These are phyloP conservation scores for Drosophila punjabiensis DNA, from an alignment of 1,140 invertebrate species.

Conservation along the genomic window DNA sequence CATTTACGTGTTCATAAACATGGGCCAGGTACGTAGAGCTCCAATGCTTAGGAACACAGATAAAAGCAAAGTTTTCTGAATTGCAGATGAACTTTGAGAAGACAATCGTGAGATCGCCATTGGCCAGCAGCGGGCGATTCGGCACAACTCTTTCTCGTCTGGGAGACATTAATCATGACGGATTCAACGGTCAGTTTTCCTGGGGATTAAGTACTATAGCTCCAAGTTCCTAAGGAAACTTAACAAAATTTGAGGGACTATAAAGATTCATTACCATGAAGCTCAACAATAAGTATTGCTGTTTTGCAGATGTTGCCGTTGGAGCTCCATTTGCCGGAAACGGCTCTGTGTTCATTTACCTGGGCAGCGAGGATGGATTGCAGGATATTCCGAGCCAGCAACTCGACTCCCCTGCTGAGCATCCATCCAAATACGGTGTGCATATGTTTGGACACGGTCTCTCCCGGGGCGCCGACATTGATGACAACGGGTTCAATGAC, in stretches of 20 bases:
- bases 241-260: neutral
- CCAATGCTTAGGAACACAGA: constrained; percentile 37
- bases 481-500: constrained; percentile 88
- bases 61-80: constrained; percentile 22
- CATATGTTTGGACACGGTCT: constrained; percentile 87
- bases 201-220: neutral
- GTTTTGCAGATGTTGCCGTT: constrained; percentile 88
- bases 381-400: constrained; percentile 86
- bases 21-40: constrained; percentile 83
- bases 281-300: neutral
- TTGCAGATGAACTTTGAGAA: constrained; percentile 74
- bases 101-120: constrained; percentile 55
- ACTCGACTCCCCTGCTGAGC: constrained; percentile 65
- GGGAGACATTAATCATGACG: constrained; percentile 89
- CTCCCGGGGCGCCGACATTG: constrained; percentile 88
- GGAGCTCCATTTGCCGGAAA: constrained; percentile 89
- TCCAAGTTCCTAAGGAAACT: neutral
- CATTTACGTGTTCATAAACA: constrained; percentile 87
- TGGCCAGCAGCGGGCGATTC: constrained; percentile 86
- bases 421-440: constrained; percentile 57
- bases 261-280: neutral
- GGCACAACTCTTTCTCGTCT: constrained; percentile 87
- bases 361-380: constrained; percentile 87
- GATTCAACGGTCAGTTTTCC: constrained; percentile 86
- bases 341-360: constrained; percentile 89